Percentiles rank a stretch among this genome's conserved stretches.
These are phyloP conservation scores for Gymnogyps californianus DNA, from an alignment of 2,113 vertebrate species.

Conservation along the genomic window DNA sequence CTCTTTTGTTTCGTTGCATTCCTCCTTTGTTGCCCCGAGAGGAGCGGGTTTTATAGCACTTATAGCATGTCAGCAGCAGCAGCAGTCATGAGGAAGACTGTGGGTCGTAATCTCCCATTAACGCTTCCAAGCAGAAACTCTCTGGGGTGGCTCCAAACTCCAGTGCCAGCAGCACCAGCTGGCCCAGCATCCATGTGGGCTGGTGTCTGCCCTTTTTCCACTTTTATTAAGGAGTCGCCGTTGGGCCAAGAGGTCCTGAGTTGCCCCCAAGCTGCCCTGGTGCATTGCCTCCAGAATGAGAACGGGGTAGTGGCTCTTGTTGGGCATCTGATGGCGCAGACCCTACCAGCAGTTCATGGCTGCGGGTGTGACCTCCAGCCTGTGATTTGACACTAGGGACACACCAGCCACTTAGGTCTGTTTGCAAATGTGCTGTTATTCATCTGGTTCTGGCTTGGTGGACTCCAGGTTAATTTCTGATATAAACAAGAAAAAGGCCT, in stretches of 20 bases:
- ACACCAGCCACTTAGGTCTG: neutral
- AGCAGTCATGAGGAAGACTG: neutral
- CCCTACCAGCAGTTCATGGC: neutral
- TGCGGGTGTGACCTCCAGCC: rapidly evolving
- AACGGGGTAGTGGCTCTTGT: rapidly evolving
- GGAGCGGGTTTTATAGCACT: neutral
- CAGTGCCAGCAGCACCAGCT: neutral
- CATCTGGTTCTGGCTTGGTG: neutral
- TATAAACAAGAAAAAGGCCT: neutral
- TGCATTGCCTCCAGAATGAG: neutral
- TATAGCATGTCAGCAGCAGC: neutral
- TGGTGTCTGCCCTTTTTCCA: neutral
- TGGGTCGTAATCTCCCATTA: neutral
- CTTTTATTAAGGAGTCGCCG: neutral
- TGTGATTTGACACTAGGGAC: neutral
- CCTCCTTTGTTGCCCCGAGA: neutral
- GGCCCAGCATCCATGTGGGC: neutral
- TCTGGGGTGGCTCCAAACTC: neutral
- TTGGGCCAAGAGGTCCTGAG: neutral
- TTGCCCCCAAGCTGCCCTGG: neutral
- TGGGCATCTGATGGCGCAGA: neutral
- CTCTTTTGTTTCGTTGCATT: neutral
- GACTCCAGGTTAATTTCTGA: neutral
- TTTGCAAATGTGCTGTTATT: neutral
- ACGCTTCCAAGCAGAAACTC: neutral